A percentile compares a stretch with the other conserved stretches of the same genome.
Conservation (phyloP, 23 tunicate species). For the Styela plicata region DNA sequence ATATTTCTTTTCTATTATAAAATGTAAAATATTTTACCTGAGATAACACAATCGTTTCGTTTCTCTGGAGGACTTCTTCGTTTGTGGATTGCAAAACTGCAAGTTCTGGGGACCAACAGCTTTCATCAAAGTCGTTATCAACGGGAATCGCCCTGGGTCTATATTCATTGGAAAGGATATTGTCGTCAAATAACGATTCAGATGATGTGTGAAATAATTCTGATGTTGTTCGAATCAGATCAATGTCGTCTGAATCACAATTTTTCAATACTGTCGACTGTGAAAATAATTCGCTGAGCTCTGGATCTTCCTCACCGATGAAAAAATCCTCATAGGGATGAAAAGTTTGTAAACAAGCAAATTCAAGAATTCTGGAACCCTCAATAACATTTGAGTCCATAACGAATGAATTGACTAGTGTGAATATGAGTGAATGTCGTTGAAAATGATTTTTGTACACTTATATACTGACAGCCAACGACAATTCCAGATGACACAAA, state of each 20-base stretch:
- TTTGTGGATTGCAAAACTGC: neutral
- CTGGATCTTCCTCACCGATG: neutral
- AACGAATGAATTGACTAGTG: neutral
- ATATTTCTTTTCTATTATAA: neutral
- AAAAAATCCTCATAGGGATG: neutral
- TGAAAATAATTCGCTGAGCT: neutral
- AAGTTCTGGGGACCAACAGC: neutral
- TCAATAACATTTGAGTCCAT: neutral
- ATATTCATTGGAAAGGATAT: neutral
- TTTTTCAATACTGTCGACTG: neutral
- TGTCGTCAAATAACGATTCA: neutral
- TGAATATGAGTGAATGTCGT: too few relatives aligned
- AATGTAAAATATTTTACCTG: neutral
- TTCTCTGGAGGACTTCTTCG: neutral
- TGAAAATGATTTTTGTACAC: neutral
- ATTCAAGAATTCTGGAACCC: neutral
- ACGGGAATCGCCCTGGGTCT: neutral
- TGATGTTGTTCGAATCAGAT: neutral
- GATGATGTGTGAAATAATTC: neutral
- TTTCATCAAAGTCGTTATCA: neutral
- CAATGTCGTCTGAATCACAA: neutral
- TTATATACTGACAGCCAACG: neutral
- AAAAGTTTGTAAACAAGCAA: neutral
- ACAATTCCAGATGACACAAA: neutral
- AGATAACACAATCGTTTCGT: neutral